A percentile compares a stretch with the other conserved stretches of the same genome.
These are phyloP conservation scores for Platycheirus rosarum DNA, from an alignment of 2,888 invertebrate genomes.

Conservation along the genomic window DNA sequence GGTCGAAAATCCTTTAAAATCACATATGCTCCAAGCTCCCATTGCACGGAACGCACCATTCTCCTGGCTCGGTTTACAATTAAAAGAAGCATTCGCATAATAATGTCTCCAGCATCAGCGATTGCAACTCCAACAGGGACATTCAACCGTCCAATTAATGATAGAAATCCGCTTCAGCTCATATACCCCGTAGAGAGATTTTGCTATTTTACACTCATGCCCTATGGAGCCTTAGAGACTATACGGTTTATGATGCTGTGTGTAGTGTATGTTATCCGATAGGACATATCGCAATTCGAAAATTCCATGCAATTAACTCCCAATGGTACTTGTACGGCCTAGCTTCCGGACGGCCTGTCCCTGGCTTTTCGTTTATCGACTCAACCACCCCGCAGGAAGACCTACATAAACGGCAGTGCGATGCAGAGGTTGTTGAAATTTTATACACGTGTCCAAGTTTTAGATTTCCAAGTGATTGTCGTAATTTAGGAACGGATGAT, in stretches of 20 bases:
- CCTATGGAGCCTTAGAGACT: slow-evolving; percentile 15
- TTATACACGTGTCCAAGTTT: slow-evolving; percentile 60
- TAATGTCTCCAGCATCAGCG: slow-evolving; percentile 5
- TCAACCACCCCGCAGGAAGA: slow-evolving; percentile 21
- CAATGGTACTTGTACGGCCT: slow-evolving; percentile 8
- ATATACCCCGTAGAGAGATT: slow-evolving; percentile 18
- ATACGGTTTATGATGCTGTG: neutral
- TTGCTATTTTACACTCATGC: slow-evolving; percentile 7
- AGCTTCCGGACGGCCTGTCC: slow-evolving; percentile 22
- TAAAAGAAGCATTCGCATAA: slow-evolving; percentile 1
- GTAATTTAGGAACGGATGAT: slow-evolving; percentile 44
- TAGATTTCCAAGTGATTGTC: slow-evolving; percentile 51
- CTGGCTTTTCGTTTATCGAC: slow-evolving; percentile 31
- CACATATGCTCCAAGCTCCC: neutral
- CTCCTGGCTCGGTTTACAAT: neutral
- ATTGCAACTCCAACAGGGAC: slow-evolving; percentile 9
- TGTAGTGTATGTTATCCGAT: slow-evolving; percentile 49
- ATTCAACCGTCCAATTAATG: slow-evolving; percentile 56
- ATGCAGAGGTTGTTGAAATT: slow-evolving; percentile 44
- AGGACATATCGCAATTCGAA: slow-evolving; percentile 62
- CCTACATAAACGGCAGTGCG: slow-evolving; percentile 31
- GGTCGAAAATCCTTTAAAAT: neutral
- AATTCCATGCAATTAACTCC: slow-evolving; percentile 70
- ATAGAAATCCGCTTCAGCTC: slow-evolving; percentile 41
- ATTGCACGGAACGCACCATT: neutral